phyloP scores from a whole-genome alignment of 2,888 invertebrate species.

The Gymnoscelis rufifasciata region DNA sequence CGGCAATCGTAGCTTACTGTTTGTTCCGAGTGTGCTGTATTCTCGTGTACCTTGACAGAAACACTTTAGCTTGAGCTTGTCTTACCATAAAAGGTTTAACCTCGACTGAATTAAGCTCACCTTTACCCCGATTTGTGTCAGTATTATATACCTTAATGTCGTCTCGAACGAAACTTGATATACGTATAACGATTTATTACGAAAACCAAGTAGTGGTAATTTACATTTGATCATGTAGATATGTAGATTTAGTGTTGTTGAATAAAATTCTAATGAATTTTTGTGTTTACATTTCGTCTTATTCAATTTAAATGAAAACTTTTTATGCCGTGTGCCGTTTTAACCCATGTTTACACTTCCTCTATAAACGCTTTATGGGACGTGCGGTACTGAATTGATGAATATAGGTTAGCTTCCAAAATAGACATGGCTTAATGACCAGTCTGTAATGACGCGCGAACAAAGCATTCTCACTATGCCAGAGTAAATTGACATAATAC shows the following conservation, averaged over 20 bases:
- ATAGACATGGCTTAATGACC: slow-evolving; percentile 51
- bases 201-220: slow-evolving; percentile 82
- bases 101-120: slow-evolving; percentile 62
- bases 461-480: slow-evolving; percentile 17
- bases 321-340: neutral
- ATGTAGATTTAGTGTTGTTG: neutral
- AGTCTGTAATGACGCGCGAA: slow-evolving; percentile 27
- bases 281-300: slow-evolving; percentile 24
- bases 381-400: slow-evolving; percentile 6
- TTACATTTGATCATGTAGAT: slow-evolving; percentile 68
- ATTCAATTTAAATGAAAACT: neutral
- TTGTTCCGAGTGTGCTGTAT: slow-evolving; percentile 62
- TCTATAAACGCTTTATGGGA: neutral
- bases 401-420: slow-evolving; percentile 50
- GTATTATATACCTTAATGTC: slow-evolving; percentile 75
- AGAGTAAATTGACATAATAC: slow-evolving; percentile 7
- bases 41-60: slow-evolving; percentile 69
- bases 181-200: slow-evolving; percentile 84
- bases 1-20: slow-evolving; percentile 47
- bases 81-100: slow-evolving; percentile 68
- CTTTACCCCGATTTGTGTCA: slow-evolving; percentile 67
- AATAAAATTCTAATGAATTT: slow-evolving; percentile 21
- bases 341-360: slow-evolving; percentile 3
- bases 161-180: slow-evolving; percentile 81
- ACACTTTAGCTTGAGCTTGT: slow-evolving; percentile 61